Percentiles rank a stretch among this genome's conserved stretches.
Conservation (phyloP, 2,113 vertebrate species). For the Rhinopomastus cyanomelas region DNA sequence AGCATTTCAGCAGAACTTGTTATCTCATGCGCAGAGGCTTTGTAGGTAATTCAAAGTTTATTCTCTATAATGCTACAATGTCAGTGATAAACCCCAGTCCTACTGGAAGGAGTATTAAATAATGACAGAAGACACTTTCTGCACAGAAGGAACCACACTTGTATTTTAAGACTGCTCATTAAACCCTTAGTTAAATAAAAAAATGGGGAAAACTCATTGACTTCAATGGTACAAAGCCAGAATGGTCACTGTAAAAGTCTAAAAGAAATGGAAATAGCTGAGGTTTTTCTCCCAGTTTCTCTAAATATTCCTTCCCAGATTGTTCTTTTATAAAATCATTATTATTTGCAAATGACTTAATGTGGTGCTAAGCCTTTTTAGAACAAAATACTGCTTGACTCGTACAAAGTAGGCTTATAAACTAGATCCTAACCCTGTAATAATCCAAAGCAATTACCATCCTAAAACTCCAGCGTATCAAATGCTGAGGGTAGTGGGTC, state of each 20-base stretch:
- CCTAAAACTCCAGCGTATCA: background rate
- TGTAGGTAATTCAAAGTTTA: background rate
- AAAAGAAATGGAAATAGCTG: background rate
- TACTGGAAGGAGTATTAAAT: background rate
- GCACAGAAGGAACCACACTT: background rate
- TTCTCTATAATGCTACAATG: background rate
- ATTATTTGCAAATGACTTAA: constrained; percentile 20
- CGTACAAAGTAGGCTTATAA: background rate
- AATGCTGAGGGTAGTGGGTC: background rate
- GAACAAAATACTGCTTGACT: background rate
- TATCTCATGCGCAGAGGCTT: background rate
- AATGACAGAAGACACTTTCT: background rate
- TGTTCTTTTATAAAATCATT: background rate
- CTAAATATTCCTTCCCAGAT: background rate
- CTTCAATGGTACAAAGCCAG: background rate
- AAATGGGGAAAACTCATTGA: background rate
- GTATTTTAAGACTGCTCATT: background rate
- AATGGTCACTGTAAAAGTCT: background rate
- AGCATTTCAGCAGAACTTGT: background rate
- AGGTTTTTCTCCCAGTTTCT: background rate
- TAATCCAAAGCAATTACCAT: background rate
- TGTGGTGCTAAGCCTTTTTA: constrained; percentile 15
- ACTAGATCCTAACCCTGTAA: background rate
- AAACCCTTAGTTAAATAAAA: background rate
- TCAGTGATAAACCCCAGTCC: background rate